Base-by-base conservation (phyloP, 2,888 invertebrate species). In the Phania funesta region DNA sequence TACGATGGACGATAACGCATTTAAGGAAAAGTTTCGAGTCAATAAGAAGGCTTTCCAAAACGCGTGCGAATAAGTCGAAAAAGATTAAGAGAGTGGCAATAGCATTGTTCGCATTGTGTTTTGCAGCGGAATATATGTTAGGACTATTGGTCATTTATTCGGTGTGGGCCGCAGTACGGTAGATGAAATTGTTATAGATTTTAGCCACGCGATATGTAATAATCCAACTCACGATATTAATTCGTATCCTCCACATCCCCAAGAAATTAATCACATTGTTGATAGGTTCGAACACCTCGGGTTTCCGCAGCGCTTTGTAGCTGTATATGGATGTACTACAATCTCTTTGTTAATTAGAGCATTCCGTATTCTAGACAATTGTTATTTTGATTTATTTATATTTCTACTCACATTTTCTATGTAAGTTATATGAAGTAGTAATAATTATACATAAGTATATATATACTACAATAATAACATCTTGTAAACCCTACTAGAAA, bases 111-210 rank as follows among this genome's bases (percentile, higher is more conserved):
- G 41, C 73, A 29, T 41, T 74, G 29, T 38, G 65, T 8, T 67
- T 58, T 13, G 18, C 65, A 56, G 52, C 67, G 22, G 58, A 67
- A 67, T 67, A 65, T 48, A n/a, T n/a, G n/a, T n/a, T n/a, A 64
- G 58, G 26, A 67, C 65, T 35, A 22, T 75, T 58, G 50, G 32
- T 32, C 56, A 58, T 26, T 67, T 67, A 48, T 67, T 35, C 24
- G 48, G 58, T 58, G 58, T 75, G 24, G 58, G 75, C 38, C 52
- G 29, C n/a, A 54, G 41, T 52, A 77, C 70, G 22, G 62, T 54
- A 20, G 62, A 54, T 11, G 68, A 62, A 62, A 70, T 77, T 50
- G 68, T 68, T 32, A 24, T 68, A 29, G 60, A 68, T 68, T 76
- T 67, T 52, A 41, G 58, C 44, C 24, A 26, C 26, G n/a, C 13